phyloP scores from a whole-genome alignment of 92 coral and sea anemone species.

The Zoanthus solanderi region DNA sequence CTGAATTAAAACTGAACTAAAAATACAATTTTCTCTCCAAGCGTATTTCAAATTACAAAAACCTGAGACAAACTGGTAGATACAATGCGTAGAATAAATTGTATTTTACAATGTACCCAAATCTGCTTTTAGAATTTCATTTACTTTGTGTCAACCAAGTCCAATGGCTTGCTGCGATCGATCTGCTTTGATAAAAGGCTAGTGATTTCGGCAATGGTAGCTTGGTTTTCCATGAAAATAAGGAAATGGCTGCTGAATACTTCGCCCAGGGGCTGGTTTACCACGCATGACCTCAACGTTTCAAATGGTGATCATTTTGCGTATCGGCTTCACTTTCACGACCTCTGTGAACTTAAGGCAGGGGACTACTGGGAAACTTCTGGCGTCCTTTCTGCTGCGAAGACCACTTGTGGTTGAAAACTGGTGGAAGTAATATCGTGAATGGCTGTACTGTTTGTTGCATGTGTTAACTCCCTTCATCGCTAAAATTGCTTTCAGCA shows the following conservation, averaged over 20 bases:
- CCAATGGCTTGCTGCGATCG: constrained; percentile 15
- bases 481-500: constrained; percentile 1
- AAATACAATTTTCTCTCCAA: background rate
- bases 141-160: constrained; percentile 17
- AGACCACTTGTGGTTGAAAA: background rate
- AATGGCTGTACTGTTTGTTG: background rate
- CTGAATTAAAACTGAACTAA: background rate
- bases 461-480: background rate
- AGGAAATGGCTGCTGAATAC: background rate
- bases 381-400: background rate
- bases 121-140: background rate
- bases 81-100: background rate
- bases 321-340: background rate
- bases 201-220: background rate
- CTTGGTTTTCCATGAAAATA: background rate
- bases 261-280: background rate
- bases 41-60: background rate
- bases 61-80: background rate
- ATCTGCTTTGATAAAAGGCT: background rate
- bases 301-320: background rate
- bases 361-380: background rate
- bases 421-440: background rate
- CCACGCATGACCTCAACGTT: background rate
- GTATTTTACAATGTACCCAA: background rate
- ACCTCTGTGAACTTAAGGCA: background rate